Conservation (phyloP, 2,888 invertebrate genomes). For the Steinernema carpocapsae region DNA sequence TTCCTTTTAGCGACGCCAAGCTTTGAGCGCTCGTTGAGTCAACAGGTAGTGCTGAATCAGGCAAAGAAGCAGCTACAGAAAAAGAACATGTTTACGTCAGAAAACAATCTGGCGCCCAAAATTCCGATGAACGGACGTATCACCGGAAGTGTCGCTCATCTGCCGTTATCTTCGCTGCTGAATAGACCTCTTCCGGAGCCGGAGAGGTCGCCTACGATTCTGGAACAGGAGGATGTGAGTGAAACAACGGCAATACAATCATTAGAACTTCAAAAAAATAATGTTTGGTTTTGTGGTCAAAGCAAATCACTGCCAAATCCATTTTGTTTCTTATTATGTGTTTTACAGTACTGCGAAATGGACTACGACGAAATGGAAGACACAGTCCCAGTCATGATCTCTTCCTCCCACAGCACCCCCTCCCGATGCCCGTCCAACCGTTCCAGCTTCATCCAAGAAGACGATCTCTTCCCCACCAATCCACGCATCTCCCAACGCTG, state of each 20-base stretch:
- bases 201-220: constrained; percentile 30
- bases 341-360: constrained; percentile 41
- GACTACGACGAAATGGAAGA: constrained; percentile 43
- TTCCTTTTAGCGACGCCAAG: not conserved
- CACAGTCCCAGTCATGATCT: constrained; percentile 13
- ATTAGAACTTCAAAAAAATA: too few species aligned
- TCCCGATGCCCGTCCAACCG: not conserved
- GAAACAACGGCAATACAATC: too few species aligned
- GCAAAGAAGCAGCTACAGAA: constrained; percentile 39
- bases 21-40: constrained; percentile 33
- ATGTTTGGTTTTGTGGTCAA: too few species aligned
- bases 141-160: constrained; percentile 38
- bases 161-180: not conserved
- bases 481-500: not conserved
- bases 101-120: not conserved
- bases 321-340: too few species aligned
- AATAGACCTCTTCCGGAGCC: constrained; percentile 26
- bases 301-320: too few species aligned
- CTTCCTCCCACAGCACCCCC: constrained; percentile 16
- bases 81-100: constrained; percentile 17
- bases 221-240: constrained; percentile 33
- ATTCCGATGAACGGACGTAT: not conserved
- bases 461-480: not conserved
- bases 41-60: constrained; percentile 39
- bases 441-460: not conserved